Percentiles rank a stretch among this genome's conserved stretches.
Conservation (phyloP, 2,888 invertebrate species). For the Dryocosmus kuriphilus region DNA sequence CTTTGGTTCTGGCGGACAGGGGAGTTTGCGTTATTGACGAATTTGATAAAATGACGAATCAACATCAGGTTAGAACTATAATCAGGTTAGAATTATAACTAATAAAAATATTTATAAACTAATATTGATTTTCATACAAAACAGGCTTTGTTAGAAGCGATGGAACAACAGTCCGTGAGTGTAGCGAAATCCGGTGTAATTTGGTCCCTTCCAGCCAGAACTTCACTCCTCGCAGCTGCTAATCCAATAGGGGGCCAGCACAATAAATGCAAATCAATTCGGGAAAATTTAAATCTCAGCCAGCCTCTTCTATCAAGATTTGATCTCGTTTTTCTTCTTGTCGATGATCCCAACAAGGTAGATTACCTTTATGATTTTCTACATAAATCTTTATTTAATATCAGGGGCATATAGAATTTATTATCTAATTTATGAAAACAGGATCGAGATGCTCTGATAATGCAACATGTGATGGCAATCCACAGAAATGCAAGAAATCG, state of each 20-base stretch:
- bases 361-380: slow-evolving; percentile 45
- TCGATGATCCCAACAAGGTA: slow-evolving; percentile 92
- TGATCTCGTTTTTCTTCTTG: slow-evolving; percentile 93
- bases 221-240: slow-evolving; percentile 94
- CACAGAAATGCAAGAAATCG: slow-evolving; percentile 77
- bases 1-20: slow-evolving; percentile 89
- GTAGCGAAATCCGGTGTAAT: slow-evolving; percentile 94
- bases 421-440: slow-evolving; percentile 65
- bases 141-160: slow-evolving; percentile 91
- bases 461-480: slow-evolving; percentile 90
- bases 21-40: slow-evolving; percentile 97
- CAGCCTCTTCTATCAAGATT: slow-evolving; percentile 93
- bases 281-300: slow-evolving; percentile 93
- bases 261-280: slow-evolving; percentile 90
- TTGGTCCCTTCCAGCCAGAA: slow-evolving; percentile 88
- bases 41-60: slow-evolving; percentile 92
- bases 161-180: slow-evolving; percentile 96
- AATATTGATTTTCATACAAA: slow-evolving; percentile 44
- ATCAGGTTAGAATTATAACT: background rate
- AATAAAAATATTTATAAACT: background rate
- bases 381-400: background rate
- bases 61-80: slow-evolving; percentile 81
- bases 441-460: slow-evolving; percentile 87
- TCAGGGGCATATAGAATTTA: background rate
- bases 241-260: slow-evolving; percentile 95